Percentiles rank a stretch among this genome's conserved stretches.
Evolutionary conservation across 1,140 invertebrate species (phyloP).

Genomic region (Meloidogyne exigua): DNA sequence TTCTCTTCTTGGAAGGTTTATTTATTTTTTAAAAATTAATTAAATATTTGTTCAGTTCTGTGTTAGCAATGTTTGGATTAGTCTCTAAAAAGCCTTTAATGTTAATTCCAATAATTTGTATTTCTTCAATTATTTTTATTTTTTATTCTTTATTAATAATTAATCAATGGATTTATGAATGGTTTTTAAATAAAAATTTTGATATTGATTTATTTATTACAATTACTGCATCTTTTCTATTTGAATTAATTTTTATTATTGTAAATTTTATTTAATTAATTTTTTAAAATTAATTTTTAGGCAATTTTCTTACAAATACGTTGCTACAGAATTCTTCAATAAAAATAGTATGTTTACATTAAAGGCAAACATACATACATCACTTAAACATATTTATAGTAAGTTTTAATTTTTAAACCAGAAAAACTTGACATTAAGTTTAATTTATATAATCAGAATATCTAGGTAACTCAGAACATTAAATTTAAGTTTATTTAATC

Average conservation of each 20-base stretch:
- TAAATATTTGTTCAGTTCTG: constrained; percentile 4
- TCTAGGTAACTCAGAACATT: too few relatives aligned
- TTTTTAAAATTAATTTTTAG: constrained; percentile 6
- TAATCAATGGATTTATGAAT: constrained; percentile 13
- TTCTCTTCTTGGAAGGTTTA: neutral
- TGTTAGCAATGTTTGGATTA: constrained; percentile 36
- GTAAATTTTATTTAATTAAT: neutral
- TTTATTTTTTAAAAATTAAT: constrained; percentile 8
- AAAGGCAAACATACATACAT: neutral
- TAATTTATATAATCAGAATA: too few relatives aligned
- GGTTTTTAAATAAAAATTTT: constrained; percentile 3
- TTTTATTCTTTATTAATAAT: constrained; percentile 12
- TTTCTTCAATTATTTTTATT: constrained; percentile 24
- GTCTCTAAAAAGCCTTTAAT: constrained; percentile 16
- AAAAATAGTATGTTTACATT: neutral
- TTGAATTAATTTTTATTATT: constrained; percentile 19
- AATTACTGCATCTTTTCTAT: constrained; percentile 3
- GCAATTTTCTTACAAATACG: constrained; percentile 27
- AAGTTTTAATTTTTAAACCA: too few relatives aligned
- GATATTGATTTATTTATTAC: constrained; percentile 25
- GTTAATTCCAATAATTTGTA: constrained; percentile 27
- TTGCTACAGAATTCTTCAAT: constrained; percentile 19
- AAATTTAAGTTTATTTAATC: too few relatives aligned
- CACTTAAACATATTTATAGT: neutral
- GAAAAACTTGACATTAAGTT: too few relatives aligned